Evolutionary conservation across 2,797 vertebrate genomes (phyloP).

Genomic region (Aldrovandia affinis): DNA sequence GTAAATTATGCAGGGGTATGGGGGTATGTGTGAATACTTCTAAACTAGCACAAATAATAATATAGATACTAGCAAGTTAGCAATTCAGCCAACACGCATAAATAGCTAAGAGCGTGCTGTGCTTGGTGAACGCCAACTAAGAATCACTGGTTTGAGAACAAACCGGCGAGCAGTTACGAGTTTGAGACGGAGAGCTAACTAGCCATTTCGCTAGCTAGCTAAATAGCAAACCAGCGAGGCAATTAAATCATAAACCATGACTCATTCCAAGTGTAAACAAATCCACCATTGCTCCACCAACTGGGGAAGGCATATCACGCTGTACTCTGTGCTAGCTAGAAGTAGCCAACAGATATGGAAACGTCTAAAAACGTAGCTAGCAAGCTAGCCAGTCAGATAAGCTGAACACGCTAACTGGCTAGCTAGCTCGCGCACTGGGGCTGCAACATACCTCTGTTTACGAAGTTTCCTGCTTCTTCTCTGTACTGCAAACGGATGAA

Average conservation of each 20-base stretch:
- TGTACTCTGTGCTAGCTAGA: background rate
- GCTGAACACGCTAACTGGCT: constrained; percentile 18
- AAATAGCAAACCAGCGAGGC: constrained; percentile 3
- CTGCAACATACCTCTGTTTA: constrained; percentile 65
- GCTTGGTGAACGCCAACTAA: background rate
- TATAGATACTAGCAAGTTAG: background rate
- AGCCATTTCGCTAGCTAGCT: constrained; percentile 5
- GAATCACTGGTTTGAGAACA: constrained; percentile 1
- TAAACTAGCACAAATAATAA: background rate
- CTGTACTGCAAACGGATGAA: constrained; percentile 71
- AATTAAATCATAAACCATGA: background rate
- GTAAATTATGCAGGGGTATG: background rate
- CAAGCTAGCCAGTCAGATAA: constrained; percentile 29
- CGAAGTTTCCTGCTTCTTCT: constrained; percentile 76
- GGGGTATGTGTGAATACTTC: background rate
- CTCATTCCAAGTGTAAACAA: constrained; percentile 36
- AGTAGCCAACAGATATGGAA: constrained; percentile 14
- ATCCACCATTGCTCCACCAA: constrained; percentile 28
- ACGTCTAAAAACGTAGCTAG: constrained; percentile 28
- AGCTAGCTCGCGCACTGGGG: constrained; percentile 44
- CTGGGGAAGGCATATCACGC: constrained; percentile 6
- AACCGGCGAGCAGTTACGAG: constrained; percentile 1
- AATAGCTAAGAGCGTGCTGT: background rate
- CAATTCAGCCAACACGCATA: background rate
- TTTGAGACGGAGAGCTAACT: background rate